Evolutionary conservation across 1,140 invertebrate species (phyloP), one percentile per base, ranked within the genome.

Genomic region (Chelonus insularis): DNA sequence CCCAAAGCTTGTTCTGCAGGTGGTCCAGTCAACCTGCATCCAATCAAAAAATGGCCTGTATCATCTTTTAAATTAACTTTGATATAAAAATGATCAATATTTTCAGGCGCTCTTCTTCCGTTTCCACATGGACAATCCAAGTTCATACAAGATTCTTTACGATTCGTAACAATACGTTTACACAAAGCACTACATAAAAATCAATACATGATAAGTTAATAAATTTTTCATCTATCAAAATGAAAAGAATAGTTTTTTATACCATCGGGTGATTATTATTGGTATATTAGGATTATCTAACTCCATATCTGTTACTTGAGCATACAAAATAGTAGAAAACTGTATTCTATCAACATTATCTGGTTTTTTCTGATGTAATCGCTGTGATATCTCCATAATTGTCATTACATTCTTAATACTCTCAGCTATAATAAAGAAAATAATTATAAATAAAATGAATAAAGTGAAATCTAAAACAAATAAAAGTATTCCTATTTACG

Each of bases 371-470:
- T 25, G 56, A 25, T 78, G 78, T 16, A 80, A 56, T 63, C 68
- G 77, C 12, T 75, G 57, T 3, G 75, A 72, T n/a, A 84, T 78
- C 48, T 80, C 66, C 9, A 74, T 57, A 16, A 83, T 78, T 4
- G 78, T 82, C 82, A 84, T 83, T 5, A 80, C 67, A 3, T 66
- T 78, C 0, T 68, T 80, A 8, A 84, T 81, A 8, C 68, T 73
- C 37, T 74, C 75, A 25, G 75, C 82, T 83, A 29, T n/a, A 70
- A 68, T 25, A 37, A 48, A 56, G 50, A 47, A 43, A 58, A 18
- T 25, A 29, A 18, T 11, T 23, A 21, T 50, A 36, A 41, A n/a
- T 3, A 18, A 16, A 3, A 0, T 34, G 32, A 29, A 39, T 36
- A 12, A 62, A 59, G 37, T n/a, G n/a, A n/a, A n/a, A n/a, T n/a